Evolutionary conservation across 2,797 vertebrate genomes (phyloP), one percentile per base, ranked within the genome.

Genomic region (Bryconaethiops microstoma): DNA sequence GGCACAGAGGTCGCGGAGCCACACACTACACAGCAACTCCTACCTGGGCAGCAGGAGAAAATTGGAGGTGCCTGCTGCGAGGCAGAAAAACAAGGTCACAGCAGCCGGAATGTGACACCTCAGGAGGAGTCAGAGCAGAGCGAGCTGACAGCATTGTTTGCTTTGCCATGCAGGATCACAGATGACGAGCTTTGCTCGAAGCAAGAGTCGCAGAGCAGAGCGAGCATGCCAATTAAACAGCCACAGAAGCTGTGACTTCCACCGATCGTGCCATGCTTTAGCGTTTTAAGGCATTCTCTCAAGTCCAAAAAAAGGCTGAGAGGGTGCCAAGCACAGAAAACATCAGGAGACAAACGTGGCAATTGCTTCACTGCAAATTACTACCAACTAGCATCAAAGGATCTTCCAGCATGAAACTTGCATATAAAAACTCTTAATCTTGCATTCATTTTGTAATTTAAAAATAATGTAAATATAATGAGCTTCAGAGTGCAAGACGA

Each of bases 101-200:
- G 82, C 85, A 86, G 83, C 84, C 77, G 75, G 83, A 86, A 84
- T 76, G 76, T 80, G 76, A 82, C 86, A 86, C 86, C 83, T 87
- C 83, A 70, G 78, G 79, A 84, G 76, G 78, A 84, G 74, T 73
- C 67, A 70, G 80, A 84, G 84, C 77, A 84, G 80, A 69, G 35
- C 17, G 63, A 78, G 74, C 80, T 77, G 82, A 83, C 78, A 84
- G 79, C 80, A 84, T 82, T 85, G 86, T 87, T 81, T 87, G 84
- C 76, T 82, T 82, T 86, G 76, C 84, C 83, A 83, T 83, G 57
- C 80, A 76, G 79, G 79, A 91, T 89, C 92, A 93, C 90, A 94
- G 90, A 93, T 91, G 91, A 93, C 88, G 89, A 93, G 92, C 88
- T 92, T 89, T 91, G 92, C 91, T 93, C 84, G 85, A 92, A 94